phyloP scores from a whole-genome alignment of 2,797 vertebrate genomes.

The Luscinia luscinia region DNA sequence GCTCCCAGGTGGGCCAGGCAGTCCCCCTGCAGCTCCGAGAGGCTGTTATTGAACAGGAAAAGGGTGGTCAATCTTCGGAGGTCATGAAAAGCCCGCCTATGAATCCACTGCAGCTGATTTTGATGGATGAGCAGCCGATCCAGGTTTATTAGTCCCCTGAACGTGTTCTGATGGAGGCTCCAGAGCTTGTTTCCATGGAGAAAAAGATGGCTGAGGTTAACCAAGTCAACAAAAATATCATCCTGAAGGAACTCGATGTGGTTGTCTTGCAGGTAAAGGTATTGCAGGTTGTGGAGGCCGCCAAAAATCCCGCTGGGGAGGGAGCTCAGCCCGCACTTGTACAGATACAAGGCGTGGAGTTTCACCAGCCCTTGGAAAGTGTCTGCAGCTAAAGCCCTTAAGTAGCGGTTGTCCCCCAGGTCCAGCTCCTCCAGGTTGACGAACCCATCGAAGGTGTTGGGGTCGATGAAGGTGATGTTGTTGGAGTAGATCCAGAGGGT shows the following conservation, averaged over 20 bases:
- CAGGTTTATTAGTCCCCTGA: conserved; percentile 91
- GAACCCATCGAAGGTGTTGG: conserved; percentile 92
- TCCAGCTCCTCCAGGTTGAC: conserved; percentile 93
- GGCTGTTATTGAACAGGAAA: conserved; percentile 97
- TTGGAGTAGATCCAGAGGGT: conserved; percentile 99
- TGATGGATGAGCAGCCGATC: conserved; percentile 95
- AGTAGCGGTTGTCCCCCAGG: conserved; percentile 94
- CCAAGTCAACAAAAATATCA: conserved; percentile 94
- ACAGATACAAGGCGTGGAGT: conserved; percentile 94
- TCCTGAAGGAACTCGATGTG: conserved; percentile 96
- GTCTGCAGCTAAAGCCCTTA: conserved; percentile 91
- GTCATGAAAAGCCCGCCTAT: conserved; percentile 92
- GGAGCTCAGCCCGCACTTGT: conserved; percentile 92
- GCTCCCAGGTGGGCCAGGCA: conserved; percentile 89
- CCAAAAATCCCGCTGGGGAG: conserved; percentile 92
- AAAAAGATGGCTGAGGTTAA: conserved; percentile 98
- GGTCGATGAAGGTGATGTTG: conserved; percentile 96
- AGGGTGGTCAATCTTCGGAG: conserved; percentile 93
- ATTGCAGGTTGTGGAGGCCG: conserved; percentile 95
- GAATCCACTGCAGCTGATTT: conserved; percentile 95
- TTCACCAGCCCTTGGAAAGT: conserved; percentile 93
- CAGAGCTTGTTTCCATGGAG: conserved; percentile 96
- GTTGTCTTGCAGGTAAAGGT: conserved; percentile 98
- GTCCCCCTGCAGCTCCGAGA: conserved; percentile 90
- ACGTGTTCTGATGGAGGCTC: conserved; percentile 94